A percentile compares a stretch with the other conserved stretches of the same genome.
Conservation (phyloP, 2,113 vertebrate species). For the Ictidomys tridecemlineatus region DNA sequence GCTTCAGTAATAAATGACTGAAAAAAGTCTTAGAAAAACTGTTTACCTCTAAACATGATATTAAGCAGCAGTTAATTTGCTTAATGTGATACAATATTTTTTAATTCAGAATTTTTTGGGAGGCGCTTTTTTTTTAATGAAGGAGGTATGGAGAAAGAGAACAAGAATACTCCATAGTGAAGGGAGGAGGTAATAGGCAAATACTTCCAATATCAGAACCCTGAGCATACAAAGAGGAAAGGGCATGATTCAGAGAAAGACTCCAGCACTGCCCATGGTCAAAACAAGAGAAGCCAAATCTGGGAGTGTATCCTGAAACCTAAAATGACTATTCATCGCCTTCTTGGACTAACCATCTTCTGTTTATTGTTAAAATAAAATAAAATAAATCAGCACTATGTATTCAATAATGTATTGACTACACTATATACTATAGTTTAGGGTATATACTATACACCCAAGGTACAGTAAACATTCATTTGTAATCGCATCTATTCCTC, state of each 20-base stretch:
- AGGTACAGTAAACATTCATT: background rate
- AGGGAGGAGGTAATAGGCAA: background rate
- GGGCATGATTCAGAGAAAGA: background rate
- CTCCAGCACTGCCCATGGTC: background rate
- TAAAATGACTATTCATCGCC: background rate
- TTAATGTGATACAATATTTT: background rate
- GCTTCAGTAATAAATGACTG: background rate
- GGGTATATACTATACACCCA: background rate
- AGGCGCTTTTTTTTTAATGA: background rate
- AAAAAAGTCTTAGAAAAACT: background rate
- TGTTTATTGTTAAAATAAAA: background rate
- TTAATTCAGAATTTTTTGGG: background rate
- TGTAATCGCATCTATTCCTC: background rate
- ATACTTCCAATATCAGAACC: background rate
- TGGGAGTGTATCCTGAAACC: background rate
- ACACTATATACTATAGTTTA: too few relatives aligned
- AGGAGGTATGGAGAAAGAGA: background rate
- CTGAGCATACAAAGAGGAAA: background rate
- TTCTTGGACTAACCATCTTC: background rate
- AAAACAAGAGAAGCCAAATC: background rate
- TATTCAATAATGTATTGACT: too few relatives aligned
- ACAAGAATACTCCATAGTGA: background rate
- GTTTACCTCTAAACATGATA: background rate
- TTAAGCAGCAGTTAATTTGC: background rate
- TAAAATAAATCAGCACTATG: background rate